Evolutionary conservation across 2,113 vertebrate species (phyloP), one percentile per base, ranked within the genome.

Genomic region (Pomatostomus ruficeps): DNA sequence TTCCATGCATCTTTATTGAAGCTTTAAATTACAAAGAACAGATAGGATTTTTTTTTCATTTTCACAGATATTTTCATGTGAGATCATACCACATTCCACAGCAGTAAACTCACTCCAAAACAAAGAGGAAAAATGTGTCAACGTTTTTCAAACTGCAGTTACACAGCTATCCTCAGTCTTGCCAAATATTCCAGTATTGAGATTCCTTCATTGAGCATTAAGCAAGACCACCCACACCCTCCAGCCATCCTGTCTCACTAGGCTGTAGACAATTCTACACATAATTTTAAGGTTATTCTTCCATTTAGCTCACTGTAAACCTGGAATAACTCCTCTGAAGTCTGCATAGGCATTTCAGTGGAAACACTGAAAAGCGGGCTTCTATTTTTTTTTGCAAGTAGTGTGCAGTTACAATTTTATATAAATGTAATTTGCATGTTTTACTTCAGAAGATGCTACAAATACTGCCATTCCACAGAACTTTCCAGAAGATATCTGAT

Each of bases 161-260:
- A 40, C 36, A 49, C 20, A 92, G 91, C 59, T 87, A 92, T 88
- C 90, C 85, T 35, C 33, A 54, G 31, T 46, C 85, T 40, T 95
- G 95, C 87, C 96, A 97, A 88, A 62, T 81, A 68, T 73, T 89
- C 73, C 43, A 72, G 36, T 86, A 70, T 22, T 73, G 91, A 92
- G 89, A 97, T 97, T 96, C 89, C 61, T 89, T 91, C 91, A 85
- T 7, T 92, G 51, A 85, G 45, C 91, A 93, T 93, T 94, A 96
- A 45, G 52, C 68, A 93, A 92, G 97, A 95, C 97, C 97, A 97
- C 96, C 91, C 97, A 97, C 91, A 71, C 33, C 62, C 67, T 96
- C 57, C 62, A 92, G 61, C 40, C 67, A 94, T 62, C 21, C 54
- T 71, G 72, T 79, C 51, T 92, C 31, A 8, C 67, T 65, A 65